These are phyloP conservation scores for Drosophila nannoptera DNA, from an alignment of 1,140 invertebrate species.

Conservation along the genomic window DNA sequence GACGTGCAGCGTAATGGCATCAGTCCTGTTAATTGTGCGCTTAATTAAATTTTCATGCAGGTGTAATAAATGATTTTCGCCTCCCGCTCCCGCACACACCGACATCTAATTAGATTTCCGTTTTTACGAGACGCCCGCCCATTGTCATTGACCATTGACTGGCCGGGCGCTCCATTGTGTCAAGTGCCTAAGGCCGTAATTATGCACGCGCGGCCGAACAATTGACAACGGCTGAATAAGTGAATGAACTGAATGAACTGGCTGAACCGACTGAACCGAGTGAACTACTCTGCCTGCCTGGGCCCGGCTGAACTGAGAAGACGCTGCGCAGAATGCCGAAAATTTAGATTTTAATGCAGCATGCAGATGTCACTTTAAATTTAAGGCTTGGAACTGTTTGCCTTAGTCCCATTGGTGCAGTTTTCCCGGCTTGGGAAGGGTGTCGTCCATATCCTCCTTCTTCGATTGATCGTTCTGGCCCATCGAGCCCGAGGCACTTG, in stretches of 20 bases:
- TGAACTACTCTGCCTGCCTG: no score
- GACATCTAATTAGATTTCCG: conserved; percentile 69
- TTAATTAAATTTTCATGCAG: conserved; percentile 78
- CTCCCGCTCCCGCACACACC: not conserved
- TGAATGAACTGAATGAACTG: not conserved
- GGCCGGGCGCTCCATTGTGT: conserved; percentile 18
- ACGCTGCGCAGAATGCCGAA: no score
- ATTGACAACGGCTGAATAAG: conserved; percentile 11
- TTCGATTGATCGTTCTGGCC: no score
- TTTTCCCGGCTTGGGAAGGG: no score
- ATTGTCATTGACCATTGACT: conserved; percentile 10
- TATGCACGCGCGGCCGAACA: conserved; percentile 16
- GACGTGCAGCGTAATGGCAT: conserved; percentile 22
- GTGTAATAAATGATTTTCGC: conserved; percentile 72
- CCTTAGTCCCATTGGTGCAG: no score
- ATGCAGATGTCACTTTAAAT: no score
- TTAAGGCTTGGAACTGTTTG: no score
- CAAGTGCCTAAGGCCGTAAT: conserved; percentile 34
- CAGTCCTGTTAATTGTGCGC: conserved; percentile 65
- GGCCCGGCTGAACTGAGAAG: not conserved
- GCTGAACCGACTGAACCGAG: not conserved
- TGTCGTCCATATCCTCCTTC: no score
- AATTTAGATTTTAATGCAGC: no score
- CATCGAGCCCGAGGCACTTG: not conserved
- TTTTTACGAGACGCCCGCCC: conserved; percentile 39